phyloP scores from a whole-genome alignment of 2,113 vertebrate species.

The Xiphophorus hellerii region DNA sequence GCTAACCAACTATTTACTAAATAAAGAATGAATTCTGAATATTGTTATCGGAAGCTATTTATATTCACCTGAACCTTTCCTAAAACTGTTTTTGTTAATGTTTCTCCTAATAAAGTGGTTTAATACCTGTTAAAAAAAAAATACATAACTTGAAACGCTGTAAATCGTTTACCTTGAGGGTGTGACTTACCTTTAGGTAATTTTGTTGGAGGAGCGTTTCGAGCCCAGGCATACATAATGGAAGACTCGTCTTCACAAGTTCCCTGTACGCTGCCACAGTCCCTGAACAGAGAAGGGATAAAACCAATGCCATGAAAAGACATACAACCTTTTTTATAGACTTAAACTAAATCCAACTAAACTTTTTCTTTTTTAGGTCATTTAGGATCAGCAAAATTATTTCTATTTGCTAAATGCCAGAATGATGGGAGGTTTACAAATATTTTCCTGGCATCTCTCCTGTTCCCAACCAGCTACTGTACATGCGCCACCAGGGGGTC shows the following conservation, averaged over 20 bases:
- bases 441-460: not conserved
- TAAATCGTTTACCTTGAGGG: not conserved
- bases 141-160: not conserved
- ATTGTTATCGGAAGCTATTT: not conserved
- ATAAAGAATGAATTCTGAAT: too few relatives aligned
- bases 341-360: too few relatives aligned
- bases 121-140: not conserved
- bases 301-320: not conserved
- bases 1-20: too few relatives aligned
- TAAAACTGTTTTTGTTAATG: too few relatives aligned
- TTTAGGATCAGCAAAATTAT: too few relatives aligned
- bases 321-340: not conserved
- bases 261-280: conserved; percentile 87
- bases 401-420: too few relatives aligned
- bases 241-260: conserved; percentile 90
- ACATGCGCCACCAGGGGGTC: too few relatives aligned
- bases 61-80: not conserved
- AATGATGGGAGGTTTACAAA: not conserved
- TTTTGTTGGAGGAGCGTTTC: conserved; percentile 91
- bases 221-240: conserved; percentile 96
- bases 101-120: not conserved
- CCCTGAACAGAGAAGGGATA: conserved; percentile 77
- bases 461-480: too few relatives aligned
- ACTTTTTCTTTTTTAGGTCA: too few relatives aligned
- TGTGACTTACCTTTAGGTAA: conserved; percentile 87